Percentiles rank a stretch among this genome's conserved stretches.
Evolutionary conservation across 2,113 vertebrate species (phyloP).

Genomic region (Rana temporaria): DNA sequence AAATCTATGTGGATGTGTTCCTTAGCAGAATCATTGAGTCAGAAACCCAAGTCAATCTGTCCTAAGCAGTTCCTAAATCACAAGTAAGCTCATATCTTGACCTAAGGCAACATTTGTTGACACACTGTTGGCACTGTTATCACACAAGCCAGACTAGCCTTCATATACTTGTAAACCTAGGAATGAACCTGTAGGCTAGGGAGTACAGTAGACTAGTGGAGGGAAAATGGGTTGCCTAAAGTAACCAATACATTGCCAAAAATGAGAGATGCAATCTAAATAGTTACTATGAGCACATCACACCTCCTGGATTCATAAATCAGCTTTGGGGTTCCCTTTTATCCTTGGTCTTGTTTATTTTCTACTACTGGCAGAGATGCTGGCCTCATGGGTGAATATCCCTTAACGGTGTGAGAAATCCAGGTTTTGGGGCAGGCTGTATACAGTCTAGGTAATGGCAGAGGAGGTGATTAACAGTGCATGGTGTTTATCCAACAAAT

Average conservation of each 20-base stretch:
- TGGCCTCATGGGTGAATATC: constrained; percentile 26
- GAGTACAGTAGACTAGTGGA: neutral
- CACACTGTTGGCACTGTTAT: neutral
- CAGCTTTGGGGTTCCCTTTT: neutral
- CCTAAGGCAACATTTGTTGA: constrained; percentile 17
- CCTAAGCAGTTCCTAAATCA: neutral
- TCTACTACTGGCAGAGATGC: neutral
- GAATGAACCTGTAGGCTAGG: neutral
- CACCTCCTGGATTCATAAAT: constrained; percentile 4
- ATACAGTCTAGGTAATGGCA: constrained; percentile 30
- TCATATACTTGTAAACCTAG: neutral
- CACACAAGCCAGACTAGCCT: neutral
- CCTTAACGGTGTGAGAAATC: constrained; percentile 27
- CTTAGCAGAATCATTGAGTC: no score
- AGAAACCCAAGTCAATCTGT: neutral
- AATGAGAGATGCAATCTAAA: no score
- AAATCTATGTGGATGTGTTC: no score
- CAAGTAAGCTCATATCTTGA: constrained; percentile 3
- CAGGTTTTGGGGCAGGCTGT: constrained; percentile 3
- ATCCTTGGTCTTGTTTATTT: constrained; percentile 2
- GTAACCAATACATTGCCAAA: no score
- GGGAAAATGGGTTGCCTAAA: no score
- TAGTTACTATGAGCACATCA: no score
- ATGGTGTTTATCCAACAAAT: constrained; percentile 25
- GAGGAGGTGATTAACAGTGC: constrained; percentile 21